Evolutionary conservation across 2,888 invertebrate genomes (phyloP).

Genomic region (Polyommatus iphigenia): DNA sequence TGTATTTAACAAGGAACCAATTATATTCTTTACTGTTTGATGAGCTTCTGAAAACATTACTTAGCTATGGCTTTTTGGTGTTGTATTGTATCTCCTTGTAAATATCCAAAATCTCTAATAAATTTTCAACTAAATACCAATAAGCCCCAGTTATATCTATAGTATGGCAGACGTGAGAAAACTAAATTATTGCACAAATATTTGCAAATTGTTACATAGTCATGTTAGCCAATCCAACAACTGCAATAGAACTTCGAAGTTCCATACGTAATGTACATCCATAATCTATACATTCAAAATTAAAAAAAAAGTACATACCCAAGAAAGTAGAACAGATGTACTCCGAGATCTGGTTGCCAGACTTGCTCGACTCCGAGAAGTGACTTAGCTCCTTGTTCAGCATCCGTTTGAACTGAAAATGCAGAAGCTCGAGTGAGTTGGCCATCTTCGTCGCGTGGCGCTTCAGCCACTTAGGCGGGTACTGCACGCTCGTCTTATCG

Average conservation of each 20-base stretch:
- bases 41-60: too few species aligned
- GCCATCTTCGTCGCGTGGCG: constrained; percentile 65
- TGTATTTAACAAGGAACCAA: too few species aligned
- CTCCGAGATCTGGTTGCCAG: constrained; percentile 99
- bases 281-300: background rate
- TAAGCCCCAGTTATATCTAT: background rate
- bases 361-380: constrained; percentile 99
- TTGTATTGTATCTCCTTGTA: background rate
- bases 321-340: constrained; percentile 99
- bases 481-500: constrained; percentile 68
- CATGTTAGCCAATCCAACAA: background rate
- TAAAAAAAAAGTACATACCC: constrained; percentile 85
- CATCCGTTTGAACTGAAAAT: constrained; percentile 98
- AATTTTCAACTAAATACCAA: background rate
- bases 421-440: constrained; percentile 71
- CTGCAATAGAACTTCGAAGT: too few species aligned
- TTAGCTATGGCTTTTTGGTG: background rate
- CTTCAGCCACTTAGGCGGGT: constrained; percentile 64
- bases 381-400: constrained; percentile 99
- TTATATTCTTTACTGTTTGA: too few species aligned
- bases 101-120: background rate
- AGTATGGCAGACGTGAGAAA: background rate
- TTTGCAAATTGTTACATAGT: background rate
- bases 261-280: too few species aligned
- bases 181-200: constrained; percentile 7